Percentiles rank a stretch among this genome's conserved stretches.
These are phyloP conservation scores for Acromyrmex echinatior DNA, from an alignment of 1,140 invertebrate genomes.

Conservation along the genomic window DNA sequence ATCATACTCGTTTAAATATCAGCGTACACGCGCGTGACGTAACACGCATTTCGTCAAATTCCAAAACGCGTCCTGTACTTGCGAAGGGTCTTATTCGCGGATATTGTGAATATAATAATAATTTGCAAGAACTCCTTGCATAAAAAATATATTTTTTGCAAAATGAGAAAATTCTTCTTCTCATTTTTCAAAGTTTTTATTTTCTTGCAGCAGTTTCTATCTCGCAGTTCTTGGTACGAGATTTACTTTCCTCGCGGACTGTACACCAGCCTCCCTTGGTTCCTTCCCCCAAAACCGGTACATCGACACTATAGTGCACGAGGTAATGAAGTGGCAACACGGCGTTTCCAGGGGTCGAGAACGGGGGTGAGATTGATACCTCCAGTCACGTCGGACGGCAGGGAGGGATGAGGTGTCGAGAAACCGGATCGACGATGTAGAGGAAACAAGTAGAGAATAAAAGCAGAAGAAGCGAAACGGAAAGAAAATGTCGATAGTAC, in stretches of 20 bases:
- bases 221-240: background rate
- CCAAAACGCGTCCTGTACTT: slow-evolving; percentile 19
- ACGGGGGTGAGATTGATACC: slow-evolving; percentile 82
- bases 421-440: slow-evolving; percentile 76
- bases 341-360: slow-evolving; percentile 78
- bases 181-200: background rate
- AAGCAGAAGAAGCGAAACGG: slow-evolving; percentile 8
- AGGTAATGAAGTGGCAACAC: slow-evolving; percentile 83
- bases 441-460: slow-evolving; percentile 60
- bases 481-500: background rate
- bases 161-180: background rate
- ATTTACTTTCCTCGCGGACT: slow-evolving; percentile 69
- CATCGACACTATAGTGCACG: slow-evolving; percentile 72
- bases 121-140: background rate
- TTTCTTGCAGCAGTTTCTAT: background rate
- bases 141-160: background rate
- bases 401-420: slow-evolving; percentile 78
- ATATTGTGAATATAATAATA: slow-evolving; percentile 11
- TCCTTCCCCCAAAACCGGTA: slow-evolving; percentile 46
- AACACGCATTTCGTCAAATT: slow-evolving; percentile 51
- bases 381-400: slow-evolving; percentile 78
- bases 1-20: slow-evolving; percentile 68
- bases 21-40: slow-evolving; percentile 5
- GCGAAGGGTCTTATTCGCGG: background rate
- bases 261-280: slow-evolving; percentile 46